A percentile compares a stretch with the other conserved stretches of the same genome.
Evolutionary conservation across 2,113 vertebrate species (phyloP).

Genomic region (Okapia johnstoni): DNA sequence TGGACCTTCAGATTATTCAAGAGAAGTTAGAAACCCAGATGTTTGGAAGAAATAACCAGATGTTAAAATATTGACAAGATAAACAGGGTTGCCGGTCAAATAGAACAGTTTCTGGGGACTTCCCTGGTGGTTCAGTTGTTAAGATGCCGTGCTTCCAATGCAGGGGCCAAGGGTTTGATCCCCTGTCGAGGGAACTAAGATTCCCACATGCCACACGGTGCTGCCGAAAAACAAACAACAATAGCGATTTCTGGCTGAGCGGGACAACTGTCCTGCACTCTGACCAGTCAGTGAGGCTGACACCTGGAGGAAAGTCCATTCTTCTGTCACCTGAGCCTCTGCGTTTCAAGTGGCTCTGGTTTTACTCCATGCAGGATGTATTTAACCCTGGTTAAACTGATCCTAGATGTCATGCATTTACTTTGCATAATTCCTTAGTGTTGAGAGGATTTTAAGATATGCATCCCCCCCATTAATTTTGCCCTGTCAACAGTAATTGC

Average conservation of each 20-base stretch:
- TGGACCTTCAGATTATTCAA: neutral
- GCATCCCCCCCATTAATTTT: neutral
- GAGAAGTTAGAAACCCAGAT: neutral
- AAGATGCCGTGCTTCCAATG: neutral
- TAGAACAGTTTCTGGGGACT: neutral
- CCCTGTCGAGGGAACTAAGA: neutral
- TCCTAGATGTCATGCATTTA: neutral
- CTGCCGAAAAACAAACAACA: neutral
- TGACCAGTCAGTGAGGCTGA: neutral
- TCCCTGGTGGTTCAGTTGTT: neutral
- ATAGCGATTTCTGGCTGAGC: neutral
- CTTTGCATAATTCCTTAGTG: conserved; percentile 28
- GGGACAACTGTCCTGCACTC: neutral
- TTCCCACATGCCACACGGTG: neutral
- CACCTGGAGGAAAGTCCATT: neutral
- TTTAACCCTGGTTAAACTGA: neutral
- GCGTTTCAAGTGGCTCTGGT: neutral
- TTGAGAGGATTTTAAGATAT: neutral
- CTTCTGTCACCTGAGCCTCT: neutral
- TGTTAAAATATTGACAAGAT: neutral
- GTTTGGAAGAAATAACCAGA: neutral
- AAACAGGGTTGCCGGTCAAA: neutral
- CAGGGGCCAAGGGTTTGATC: neutral
- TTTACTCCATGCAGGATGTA: neutral
- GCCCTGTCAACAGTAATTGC: neutral